Evolutionary conservation across 1,140 invertebrate species (phyloP).

Genomic region (Lepidostoma basale): DNA sequence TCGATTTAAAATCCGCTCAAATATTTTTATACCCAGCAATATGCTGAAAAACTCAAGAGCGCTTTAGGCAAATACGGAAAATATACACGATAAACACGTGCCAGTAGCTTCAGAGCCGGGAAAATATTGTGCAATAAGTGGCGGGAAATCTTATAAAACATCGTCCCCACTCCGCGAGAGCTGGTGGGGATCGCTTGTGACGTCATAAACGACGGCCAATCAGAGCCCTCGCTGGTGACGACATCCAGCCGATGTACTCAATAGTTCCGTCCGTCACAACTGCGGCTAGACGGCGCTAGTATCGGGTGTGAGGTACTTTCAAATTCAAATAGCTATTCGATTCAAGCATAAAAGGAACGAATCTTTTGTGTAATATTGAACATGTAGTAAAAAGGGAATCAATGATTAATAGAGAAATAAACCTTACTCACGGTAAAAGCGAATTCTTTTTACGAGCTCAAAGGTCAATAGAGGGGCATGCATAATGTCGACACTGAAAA

Average conservation of each 20-base stretch:
- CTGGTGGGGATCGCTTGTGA: slow-evolving; percentile 3
- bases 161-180: slow-evolving; percentile 1
- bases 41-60: too few species aligned
- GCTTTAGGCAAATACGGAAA: background rate
- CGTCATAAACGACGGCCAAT: slow-evolving; percentile 27
- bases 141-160: slow-evolving; percentile 26
- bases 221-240: slow-evolving; percentile 21
- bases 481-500: too few species aligned
- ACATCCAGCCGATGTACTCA: slow-evolving; percentile 5
- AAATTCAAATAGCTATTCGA: background rate
- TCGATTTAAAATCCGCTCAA: background rate
- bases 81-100: background rate
- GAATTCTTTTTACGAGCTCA: too few species aligned
- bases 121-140: slow-evolving; percentile 37
- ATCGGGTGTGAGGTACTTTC: background rate
- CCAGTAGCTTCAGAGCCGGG: background rate
- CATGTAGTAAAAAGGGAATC: too few species aligned
- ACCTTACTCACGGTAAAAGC: too few species aligned
- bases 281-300: background rate
- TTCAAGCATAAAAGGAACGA: background rate
- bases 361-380: background rate
- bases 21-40: too few species aligned
- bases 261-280: background rate
- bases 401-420: background rate
- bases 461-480: too few species aligned